These are phyloP conservation scores for Pogonomyrmex californicus DNA, from an alignment of 1,140 invertebrate genomes.

Conservation along the genomic window DNA sequence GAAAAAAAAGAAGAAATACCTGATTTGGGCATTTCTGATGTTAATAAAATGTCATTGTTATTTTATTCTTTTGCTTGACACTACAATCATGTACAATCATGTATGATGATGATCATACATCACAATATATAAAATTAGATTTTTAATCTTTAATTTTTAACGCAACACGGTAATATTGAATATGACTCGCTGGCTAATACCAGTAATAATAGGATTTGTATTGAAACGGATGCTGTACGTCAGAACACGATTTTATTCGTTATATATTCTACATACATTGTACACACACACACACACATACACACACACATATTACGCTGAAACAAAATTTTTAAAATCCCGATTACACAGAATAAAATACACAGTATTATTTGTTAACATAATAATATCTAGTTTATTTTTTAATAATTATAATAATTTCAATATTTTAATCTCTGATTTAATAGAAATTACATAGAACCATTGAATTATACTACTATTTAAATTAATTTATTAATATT, in stretches of 20 bases:
- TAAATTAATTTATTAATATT: conserved; percentile 55
- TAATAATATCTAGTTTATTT: not conserved
- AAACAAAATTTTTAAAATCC: not conserved
- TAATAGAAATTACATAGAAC: not conserved
- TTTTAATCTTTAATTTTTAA: not conserved
- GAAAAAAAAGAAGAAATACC: not conserved
- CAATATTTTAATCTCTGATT: conserved; percentile 20
- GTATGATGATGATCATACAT: too few species aligned
- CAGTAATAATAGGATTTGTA: not conserved
- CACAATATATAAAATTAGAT: conserved; percentile 7
- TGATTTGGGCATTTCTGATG: conserved; percentile 5
- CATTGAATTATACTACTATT: conserved; percentile 27
- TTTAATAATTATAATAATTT: conserved; percentile 15
- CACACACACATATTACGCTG: not conserved
- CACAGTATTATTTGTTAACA: not conserved
- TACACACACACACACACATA: too few species aligned
- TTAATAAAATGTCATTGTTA: not conserved
- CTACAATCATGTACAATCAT: not conserved
- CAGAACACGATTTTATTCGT: not conserved
- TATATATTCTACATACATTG: not conserved
- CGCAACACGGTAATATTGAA: not conserved
- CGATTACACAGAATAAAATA: not conserved
- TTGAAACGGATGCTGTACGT: not conserved
- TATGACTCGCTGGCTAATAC: not conserved
- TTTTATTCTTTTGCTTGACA: not conserved